These are phyloP conservation scores for Schizotus pectinicornis DNA, from an alignment of 2,888 invertebrate genomes.

Conservation along the genomic window DNA sequence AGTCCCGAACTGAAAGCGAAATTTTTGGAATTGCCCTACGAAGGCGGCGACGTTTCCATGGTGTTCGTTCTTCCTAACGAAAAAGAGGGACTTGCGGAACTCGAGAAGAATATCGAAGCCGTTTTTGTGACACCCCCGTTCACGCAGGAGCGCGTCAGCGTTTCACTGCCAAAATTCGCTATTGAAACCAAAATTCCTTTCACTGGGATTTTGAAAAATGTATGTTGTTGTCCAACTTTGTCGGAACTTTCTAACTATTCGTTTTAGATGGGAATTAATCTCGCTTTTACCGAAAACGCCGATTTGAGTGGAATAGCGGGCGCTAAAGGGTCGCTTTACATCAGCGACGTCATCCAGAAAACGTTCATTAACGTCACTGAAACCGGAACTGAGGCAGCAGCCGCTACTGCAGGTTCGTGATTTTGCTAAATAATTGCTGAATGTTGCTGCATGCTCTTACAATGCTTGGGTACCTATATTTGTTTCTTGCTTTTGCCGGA, in stretches of 20 bases:
- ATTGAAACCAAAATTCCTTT: slow-evolving; percentile 37
- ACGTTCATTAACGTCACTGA: slow-evolving; percentile 54
- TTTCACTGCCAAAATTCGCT: slow-evolving; percentile 38
- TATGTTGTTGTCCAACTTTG: slow-evolving; percentile 24
- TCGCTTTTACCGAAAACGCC: slow-evolving; percentile 35
- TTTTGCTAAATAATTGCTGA: background rate
- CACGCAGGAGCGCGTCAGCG: slow-evolving; percentile 32
- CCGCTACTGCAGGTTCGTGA: slow-evolving; percentile 49
- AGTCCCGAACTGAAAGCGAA: slow-evolving; percentile 43
- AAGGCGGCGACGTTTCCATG: slow-evolving; percentile 40
- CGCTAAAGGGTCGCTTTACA: slow-evolving; percentile 35
- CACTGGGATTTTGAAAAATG: slow-evolving; percentile 36
- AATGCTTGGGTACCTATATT: too few species aligned
- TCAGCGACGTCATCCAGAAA: slow-evolving; percentile 52
- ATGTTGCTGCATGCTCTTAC: background rate
- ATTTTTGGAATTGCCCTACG: slow-evolving; percentile 48
- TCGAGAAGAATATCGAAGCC: slow-evolving; percentile 33
- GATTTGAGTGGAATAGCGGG: slow-evolving; percentile 47
- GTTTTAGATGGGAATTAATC: slow-evolving; percentile 39
- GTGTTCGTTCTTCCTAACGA: slow-evolving; percentile 43
- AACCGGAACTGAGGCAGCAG: slow-evolving; percentile 54
- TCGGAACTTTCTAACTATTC: slow-evolving; percentile 1
- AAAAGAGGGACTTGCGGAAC: slow-evolving; percentile 36
- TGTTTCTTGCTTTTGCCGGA: too few species aligned
- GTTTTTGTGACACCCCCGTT: slow-evolving; percentile 33